Evolutionary conservation across 2,113 vertebrate species (phyloP), one percentile per base, ranked within the genome.

Genomic region (Sebastes schlegelii): DNA sequence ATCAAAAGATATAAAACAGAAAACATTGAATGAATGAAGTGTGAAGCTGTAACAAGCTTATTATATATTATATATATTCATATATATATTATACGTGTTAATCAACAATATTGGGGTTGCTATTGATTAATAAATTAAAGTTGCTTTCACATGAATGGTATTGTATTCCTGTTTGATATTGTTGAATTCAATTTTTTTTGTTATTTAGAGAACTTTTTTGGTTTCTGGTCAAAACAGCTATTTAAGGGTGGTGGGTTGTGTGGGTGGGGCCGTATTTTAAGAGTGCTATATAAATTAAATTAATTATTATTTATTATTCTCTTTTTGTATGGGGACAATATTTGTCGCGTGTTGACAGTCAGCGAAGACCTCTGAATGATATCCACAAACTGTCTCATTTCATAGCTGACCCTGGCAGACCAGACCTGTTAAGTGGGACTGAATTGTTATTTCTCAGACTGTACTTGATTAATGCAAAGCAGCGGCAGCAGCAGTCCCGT

Each of bases 381-480:
- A 7, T 61, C 23, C 54, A 49, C n/a, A 46, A 26, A 26, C 26
- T 26, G 26, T 76, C 72, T 64, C 26, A 5, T 48, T 46, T 70
- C 14, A 58, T 34, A 16, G 21, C 21, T 16, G 63, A 45, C 42
- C 40, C 34, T 10, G 34, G 8, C 63, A 23, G 43, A 43, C 1
- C 43, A 26, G 46, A 49, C 48, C 34, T 45, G 49, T 54, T 42
- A 19, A 23, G 21, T 60, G 60, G 48, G 60, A 23, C 60, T 74
- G 61, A 75, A 66, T 58, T 84, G 84, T 83, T 85, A 43, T 89
- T 83, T 89, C 66, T 74, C 76, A 85, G 82, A 83, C 67, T 87
- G 77, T 87, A 83, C 76, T 79, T 86, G 85, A 87, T 87, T 83
- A 80, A 87, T 91, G 82, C 76, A 88, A 87, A 77, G 63, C 74